phyloP scores from a whole-genome alignment of 2,113 vertebrate species.

The Syngnathus typhle region DNA sequence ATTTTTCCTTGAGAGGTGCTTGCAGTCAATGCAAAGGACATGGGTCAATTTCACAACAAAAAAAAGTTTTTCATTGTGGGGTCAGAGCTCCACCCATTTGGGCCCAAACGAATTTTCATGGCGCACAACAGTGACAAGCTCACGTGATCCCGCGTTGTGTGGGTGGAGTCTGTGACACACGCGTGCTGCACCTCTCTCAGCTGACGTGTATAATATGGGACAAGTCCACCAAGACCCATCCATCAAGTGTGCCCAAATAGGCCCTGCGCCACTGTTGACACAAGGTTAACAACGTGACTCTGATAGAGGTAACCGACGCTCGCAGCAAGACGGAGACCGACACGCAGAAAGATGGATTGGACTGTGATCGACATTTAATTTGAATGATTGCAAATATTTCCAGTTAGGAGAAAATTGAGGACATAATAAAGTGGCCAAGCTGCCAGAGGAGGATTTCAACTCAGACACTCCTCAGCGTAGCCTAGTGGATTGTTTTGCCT shows the following conservation, averaged over 20 bases:
- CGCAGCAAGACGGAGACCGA: conserved; percentile 32
- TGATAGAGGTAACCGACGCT: conserved; percentile 66
- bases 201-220: conserved; percentile 72
- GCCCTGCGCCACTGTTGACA: conserved; percentile 71
- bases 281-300: conserved; percentile 80
- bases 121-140: conserved; percentile 23
- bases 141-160: conserved; percentile 24
- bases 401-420: conserved; percentile 58
- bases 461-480: conserved; percentile 4
- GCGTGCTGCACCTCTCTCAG: conserved; percentile 58
- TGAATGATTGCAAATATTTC: conserved; percentile 66
- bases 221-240: conserved; percentile 76
- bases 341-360: conserved; percentile 58
- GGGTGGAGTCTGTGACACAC: conserved; percentile 49
- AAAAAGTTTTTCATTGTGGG: conserved; percentile 36
- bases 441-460: conserved; percentile 12
- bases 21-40: conserved; percentile 46
- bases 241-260: conserved; percentile 70
- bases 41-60: conserved; percentile 43
- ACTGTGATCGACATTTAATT: conserved; percentile 64
- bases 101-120: conserved; percentile 30
- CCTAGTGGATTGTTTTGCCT: too few species aligned
- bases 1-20: conserved; percentile 32
- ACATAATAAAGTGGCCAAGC: conserved; percentile 32
- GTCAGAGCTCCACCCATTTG: conserved; percentile 57